phyloP scores from a whole-genome alignment of 1,140 invertebrate species.

The Anthonomus grandis region DNA sequence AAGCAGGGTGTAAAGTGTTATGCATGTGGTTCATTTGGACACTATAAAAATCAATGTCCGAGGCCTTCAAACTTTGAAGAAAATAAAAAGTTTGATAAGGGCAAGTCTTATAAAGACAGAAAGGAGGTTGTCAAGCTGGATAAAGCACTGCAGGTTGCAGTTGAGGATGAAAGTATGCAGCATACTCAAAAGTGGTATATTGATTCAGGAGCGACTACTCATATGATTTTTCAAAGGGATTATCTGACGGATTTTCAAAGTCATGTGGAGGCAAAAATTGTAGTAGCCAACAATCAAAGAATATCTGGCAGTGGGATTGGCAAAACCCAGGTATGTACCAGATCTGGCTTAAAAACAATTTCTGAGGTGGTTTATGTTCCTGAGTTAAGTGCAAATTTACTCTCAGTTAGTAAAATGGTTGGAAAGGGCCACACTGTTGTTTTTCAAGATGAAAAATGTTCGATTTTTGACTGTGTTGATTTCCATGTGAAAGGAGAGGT shows the following conservation, averaged over 20 bases:
- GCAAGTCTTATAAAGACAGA: no score
- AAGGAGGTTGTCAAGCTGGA: no score
- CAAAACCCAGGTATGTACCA: slow-evolving; percentile 9
- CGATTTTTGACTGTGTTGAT: slow-evolving; percentile 16
- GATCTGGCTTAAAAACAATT: slow-evolving; percentile 6
- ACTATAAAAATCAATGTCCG: slow-evolving; percentile 27
- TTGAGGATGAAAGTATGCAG: no score
- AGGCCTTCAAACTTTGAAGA: slow-evolving; percentile 3
- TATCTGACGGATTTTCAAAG: no score
- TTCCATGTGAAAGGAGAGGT: slow-evolving; percentile 16
- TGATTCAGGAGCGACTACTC: slow-evolving; percentile 30
- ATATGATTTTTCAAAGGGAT: no score
- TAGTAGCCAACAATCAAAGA: slow-evolving; percentile 16
- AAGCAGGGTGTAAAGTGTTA: slow-evolving; percentile 20
- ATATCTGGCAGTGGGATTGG: slow-evolving; percentile 15
- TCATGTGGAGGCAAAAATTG: no score
- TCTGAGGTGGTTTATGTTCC: slow-evolving; percentile 22
- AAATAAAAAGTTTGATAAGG: slow-evolving; percentile 9
- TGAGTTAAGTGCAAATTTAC: slow-evolving; percentile 24
- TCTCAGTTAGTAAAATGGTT: slow-evolving; percentile 26
- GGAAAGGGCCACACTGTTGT: slow-evolving; percentile 14
- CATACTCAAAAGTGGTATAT: no score
- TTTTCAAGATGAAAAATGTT: slow-evolving; percentile 18
- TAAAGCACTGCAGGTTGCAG: no score
- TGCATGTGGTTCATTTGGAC: slow-evolving; percentile 20